Base-by-base conservation (phyloP, 1,140 invertebrate species). In the Pemphigus obesinymphae region DNA sequence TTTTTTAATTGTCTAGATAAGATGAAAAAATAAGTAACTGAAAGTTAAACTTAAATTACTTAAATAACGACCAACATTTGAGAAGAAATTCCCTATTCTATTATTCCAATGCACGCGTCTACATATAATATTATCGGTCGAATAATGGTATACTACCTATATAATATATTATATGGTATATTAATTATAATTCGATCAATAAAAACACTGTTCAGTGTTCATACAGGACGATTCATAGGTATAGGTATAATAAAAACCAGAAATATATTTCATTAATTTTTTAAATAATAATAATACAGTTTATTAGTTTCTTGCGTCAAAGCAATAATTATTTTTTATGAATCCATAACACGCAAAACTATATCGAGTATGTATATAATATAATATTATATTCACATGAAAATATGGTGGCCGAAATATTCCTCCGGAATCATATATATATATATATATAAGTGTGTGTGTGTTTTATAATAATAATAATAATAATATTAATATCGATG, bases 241-340 rank as follows among this genome's bases (percentile, higher is more conserved):
- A 45, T n/a, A n/a, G n/a, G n/a, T 34, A 34, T 31, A 37, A 66
- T 37, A 66, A 6, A 2, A 11, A 34, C 20, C 4, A 29, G 3
- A 61, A 61, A 50, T 15, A 50, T 50, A n/a, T 66, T 37, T 66
- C 20, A 17, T 66, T 37, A 20, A 11, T 66, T 37, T 37, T 37
- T 37, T 66, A 17, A 20, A 3, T 61, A 20, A 66, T 66, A 66
- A 66, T 66, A 66, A 66, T 34, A 66, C 31, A 17, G 15, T 66
- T 20, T 66, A 37, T 37, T 66, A 37, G 20, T 20, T 66, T 66
- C 20, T 40, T 66, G 31, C 17, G 37, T 37, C 20, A 2, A n/a
- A 66, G 17, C 37, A 66, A 66, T 40, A 37, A 66, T 66, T 66
- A 66, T 34, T n/a, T 45, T 40, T 66, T 66, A 66, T 37, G 63